A percentile compares a stretch with the other conserved stretches of the same genome.
These are phyloP conservation scores for Cephus sareptanus DNA, from an alignment of 2,888 invertebrate species.

Conservation along the genomic window DNA sequence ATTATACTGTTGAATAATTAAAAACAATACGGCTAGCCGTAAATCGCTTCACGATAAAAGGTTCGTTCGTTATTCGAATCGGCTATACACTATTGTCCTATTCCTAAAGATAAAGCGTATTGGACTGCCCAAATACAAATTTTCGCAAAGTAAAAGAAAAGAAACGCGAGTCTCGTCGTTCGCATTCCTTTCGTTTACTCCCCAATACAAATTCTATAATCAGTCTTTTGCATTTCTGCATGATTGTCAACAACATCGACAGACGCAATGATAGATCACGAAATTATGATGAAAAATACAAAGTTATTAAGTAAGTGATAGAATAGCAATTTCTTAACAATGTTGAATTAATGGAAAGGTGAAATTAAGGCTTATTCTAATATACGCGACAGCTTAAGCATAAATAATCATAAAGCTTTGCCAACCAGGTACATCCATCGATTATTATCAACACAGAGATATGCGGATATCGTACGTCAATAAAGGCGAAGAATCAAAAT, in stretches of 20 bases:
- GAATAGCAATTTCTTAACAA: not conserved
- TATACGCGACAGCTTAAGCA: not conserved
- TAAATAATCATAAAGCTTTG: not conserved
- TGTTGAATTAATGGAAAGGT: not conserved
- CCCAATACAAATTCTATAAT: not conserved
- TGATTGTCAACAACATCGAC: not conserved
- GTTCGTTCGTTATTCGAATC: not conserved
- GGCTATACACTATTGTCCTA: not conserved
- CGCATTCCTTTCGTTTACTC: not conserved
- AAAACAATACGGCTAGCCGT: not conserved
- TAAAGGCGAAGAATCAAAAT: not conserved
- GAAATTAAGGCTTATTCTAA: not conserved
- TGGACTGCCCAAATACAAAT: not conserved
- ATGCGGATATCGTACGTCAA: not conserved
- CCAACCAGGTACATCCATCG: not conserved
- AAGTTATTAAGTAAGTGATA: not conserved
- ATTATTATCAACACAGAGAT: not conserved
- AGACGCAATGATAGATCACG: not conserved
- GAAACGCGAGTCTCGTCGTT: not conserved
- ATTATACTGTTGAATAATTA: not conserved
- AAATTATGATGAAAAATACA: not conserved
- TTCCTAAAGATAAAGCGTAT: not conserved
- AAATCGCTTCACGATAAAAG: not conserved
- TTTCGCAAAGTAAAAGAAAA: not conserved
- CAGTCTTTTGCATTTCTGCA: not conserved